These are phyloP conservation scores for Montipora capitata DNA, from an alignment of 92 coral and sea anemone species.

Conservation along the genomic window DNA sequence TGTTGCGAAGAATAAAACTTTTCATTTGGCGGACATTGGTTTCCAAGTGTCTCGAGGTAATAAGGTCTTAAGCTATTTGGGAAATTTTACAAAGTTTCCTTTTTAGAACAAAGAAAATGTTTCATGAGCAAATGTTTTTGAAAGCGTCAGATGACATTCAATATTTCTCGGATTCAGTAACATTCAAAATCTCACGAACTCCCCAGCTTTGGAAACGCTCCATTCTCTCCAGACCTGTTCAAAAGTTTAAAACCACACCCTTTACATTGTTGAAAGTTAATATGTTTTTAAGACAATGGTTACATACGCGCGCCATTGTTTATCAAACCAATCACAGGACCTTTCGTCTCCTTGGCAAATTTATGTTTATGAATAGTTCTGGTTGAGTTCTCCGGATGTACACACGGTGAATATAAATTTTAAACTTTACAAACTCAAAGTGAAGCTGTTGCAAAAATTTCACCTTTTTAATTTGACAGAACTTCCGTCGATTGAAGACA, in stretches of 20 bases:
- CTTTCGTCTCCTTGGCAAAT: constrained; percentile 78
- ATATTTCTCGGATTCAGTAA: no score
- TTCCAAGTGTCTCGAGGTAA: no score
- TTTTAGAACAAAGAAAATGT: no score
- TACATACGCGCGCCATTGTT: constrained; percentile 47
- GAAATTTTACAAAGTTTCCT: no score
- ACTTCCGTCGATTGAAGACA: constrained; percentile 7
- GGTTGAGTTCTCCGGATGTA: constrained; percentile 28
- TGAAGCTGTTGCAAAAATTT: constrained; percentile 28
- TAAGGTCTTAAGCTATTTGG: no score
- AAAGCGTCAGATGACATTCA: neutral
- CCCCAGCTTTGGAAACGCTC: no score
- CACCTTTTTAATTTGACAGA: constrained; percentile 37
- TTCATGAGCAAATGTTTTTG: no score
- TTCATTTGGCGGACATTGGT: no score
- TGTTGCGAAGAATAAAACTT: no score
- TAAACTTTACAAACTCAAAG: neutral
- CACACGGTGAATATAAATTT: neutral
- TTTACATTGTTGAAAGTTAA: neutral
- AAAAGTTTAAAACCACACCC: neutral
- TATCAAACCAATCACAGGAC: constrained; percentile 61
- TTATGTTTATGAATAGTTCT: constrained; percentile 65
- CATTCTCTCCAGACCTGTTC: neutral
- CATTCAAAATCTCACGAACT: no score
- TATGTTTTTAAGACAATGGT: neutral